Evolutionary conservation across 1,140 invertebrate genomes (phyloP), one percentile per base, ranked within the genome.

Genomic region (Drosophila burlai): DNA sequence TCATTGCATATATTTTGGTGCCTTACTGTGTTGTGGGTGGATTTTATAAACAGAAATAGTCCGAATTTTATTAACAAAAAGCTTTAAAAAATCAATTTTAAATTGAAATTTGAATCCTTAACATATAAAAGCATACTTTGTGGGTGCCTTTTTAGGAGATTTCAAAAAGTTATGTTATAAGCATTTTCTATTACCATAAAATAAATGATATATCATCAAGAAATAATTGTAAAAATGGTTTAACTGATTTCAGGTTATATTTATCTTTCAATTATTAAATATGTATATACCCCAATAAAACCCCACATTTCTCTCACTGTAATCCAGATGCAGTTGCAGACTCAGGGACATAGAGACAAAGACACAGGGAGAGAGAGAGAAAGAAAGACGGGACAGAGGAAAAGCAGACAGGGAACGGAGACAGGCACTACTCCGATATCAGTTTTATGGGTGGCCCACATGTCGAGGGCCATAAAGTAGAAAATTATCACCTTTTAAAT

Each of bases 401-500:
- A 36, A 54, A 16, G 4, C 49, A 45, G 64, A 71, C 67, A 67
- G 67, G 67, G 47, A 24, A 45, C 38, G 34, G 58, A 36, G 58
- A 64, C 76, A 72, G 68, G 71, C 85, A 85, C 79, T 90, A 87
- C 83, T 91, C 86, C 87, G 89, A 92, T 92, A 92, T 92, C 89
- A 91, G 84, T 92, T 92, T 92, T 92, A 92, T 92, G 91, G 91
- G 91, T 92, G 91, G 91, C 91, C 91, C 89, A 92, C 85, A 92
- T 92, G 91, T 92, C 91, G 91, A 91, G 91, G 89, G 89, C 91
- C 85, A 92, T 92, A 92, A 92, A 92, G 91, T 92, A 92, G 87
- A 87, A 92, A 92, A 92, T 92, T 92, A 92, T 92, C 91, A 92
- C 91, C 91, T 92, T 92, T 92, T 92, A 92, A 92, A 92, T 92